Conservation (phyloP, 2,888 invertebrate genomes). For the Xestoiulus laeticollis region DNA sequence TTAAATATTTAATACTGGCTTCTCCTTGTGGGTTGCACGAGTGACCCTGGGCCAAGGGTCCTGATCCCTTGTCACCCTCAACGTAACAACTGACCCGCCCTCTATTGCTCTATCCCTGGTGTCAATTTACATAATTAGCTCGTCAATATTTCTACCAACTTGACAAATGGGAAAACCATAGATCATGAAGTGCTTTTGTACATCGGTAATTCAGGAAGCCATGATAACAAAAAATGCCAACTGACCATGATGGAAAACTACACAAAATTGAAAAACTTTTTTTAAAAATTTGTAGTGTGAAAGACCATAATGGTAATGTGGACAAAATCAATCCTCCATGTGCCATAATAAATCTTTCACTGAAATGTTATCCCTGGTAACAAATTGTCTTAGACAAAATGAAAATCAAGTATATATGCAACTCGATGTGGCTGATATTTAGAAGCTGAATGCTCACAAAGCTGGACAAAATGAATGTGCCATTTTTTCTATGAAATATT, state of each 20-base stretch:
- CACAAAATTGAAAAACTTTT: background rate
- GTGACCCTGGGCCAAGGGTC: background rate
- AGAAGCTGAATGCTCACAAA: no score
- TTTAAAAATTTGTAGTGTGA: no score
- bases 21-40: background rate
- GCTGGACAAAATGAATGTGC: no score
- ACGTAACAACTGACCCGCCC: conserved; percentile 7
- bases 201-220: background rate
- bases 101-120: background rate
- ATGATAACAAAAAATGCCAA: background rate
- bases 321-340: no score
- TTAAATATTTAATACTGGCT: background rate
- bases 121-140: conserved; percentile 26
- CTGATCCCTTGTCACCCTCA: background rate
- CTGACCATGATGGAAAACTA: background rate
- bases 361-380: no score
- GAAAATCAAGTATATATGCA: no score
- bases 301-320: no score
- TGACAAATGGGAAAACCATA: conserved; percentile 7
- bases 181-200: background rate
- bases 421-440: no score
- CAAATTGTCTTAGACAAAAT: no score
- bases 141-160: background rate
- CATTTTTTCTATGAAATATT: no score
- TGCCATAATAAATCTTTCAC: no score